Evolutionary conservation across 2,888 invertebrate genomes (phyloP).

Genomic region (Blomia tropicalis): DNA sequence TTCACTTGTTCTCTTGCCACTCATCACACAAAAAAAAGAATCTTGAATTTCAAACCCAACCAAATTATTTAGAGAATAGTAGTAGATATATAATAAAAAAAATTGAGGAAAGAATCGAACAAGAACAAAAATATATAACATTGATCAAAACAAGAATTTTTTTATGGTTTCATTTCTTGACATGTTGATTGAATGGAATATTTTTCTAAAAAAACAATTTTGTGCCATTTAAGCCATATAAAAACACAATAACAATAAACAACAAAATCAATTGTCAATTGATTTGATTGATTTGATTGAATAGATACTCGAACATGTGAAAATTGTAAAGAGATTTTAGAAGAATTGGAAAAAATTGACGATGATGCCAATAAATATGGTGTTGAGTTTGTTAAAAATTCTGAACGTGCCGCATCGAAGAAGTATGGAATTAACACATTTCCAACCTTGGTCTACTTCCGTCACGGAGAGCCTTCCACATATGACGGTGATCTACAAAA

Average conservation of each 20-base stretch:
- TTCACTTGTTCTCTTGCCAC: no score
- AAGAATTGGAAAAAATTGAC: slow-evolving; percentile 46
- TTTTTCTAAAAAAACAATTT: background rate
- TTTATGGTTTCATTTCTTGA: background rate
- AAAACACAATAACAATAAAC: slow-evolving; percentile 10
- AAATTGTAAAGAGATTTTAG: slow-evolving; percentile 33
- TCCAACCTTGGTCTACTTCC: slow-evolving; percentile 88
- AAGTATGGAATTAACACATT: slow-evolving; percentile 89
- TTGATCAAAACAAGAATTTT: background rate
- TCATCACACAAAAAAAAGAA: no score
- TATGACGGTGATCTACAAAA: slow-evolving; percentile 94
- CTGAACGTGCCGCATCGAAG: slow-evolving; percentile 47
- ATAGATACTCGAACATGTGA: slow-evolving; percentile 33
- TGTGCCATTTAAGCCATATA: no score
- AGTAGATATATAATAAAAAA: no score
- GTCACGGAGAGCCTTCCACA: slow-evolving; percentile 86
- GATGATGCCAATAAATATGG: slow-evolving; percentile 87
- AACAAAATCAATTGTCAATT: no score
- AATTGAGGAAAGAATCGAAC: no score
- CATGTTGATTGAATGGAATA: no score
- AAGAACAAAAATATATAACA: no score
- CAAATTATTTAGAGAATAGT: no score
- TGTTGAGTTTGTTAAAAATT: slow-evolving; percentile 74
- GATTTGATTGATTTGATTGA: slow-evolving; percentile 1
- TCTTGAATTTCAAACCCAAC: no score